Evolutionary conservation across 2,797 vertebrate species (phyloP), one percentile per base, ranked within the genome.

Genomic region (Podarcis lilfordi): DNA sequence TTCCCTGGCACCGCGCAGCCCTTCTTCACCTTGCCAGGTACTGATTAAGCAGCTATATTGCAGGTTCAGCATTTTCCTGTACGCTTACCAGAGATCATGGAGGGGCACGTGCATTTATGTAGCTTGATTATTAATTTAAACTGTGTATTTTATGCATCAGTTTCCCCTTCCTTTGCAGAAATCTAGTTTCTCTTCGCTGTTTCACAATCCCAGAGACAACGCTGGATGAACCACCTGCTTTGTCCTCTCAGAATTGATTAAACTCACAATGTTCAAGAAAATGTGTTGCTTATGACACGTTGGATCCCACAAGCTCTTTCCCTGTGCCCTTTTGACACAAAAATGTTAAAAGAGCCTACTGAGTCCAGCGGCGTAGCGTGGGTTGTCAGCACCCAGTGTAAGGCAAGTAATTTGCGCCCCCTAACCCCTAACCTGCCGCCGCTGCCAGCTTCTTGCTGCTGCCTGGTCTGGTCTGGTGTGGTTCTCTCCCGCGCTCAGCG

Each of bases 11-110:
- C 85, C 90, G 90, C 86, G 91, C 90, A 93, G 82, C 76, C 92
- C 89, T 95, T 94, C 86, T 95, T 94, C 94, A 86, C 92, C 92
- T 94, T 93, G 93, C 95, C 95, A 96, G 3, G 93, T 94, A 83
- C 89, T 95, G 94, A 95, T 95, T 95, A 95, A 95, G 93, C 90
- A 45, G 92, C 91, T 88, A 89, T 90, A 91, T 84, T 94, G 94
- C 92, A 93, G 88, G 91, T 93, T 95, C 94, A 95, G 93, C 92
- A 89, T 92, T 94, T 93, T 88, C 86, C 82, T 90, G 77, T 91
- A 90, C 0, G 0, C 87, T 92, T 93, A 94, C 82, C 93, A 95
- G 93, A 95, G 82, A 89, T 93, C 88, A 45, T 79, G 86, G 59
- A 92, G 89, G 89, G 92, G 94, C 92, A 69, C 55, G 77, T 90